Base-by-base conservation (phyloP, 2,888 invertebrate species). In the Trisateles emortualis region DNA sequence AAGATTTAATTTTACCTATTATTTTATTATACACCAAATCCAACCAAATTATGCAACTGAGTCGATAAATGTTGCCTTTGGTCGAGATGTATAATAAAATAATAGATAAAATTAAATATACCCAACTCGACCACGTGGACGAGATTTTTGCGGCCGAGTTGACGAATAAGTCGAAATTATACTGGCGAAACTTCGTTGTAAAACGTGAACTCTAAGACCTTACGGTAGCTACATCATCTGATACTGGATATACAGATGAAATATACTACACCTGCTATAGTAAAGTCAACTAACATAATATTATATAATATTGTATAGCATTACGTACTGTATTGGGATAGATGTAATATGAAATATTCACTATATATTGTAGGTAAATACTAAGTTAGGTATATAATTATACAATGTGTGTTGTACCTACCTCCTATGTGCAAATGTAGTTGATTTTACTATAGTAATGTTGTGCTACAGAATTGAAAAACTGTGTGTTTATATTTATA, bases 381-480 rank as follows among this genome's bases (percentile, higher is more conserved):
- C n/a, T 50, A 53, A 29, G 29, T 19, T 26, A 22, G 36, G n/a
- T n/a, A n/a, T n/a, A n/a, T n/a, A n/a, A n/a, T n/a, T n/a, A n/a
- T 22, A 45, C 29, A 24, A 45, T n/a, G 14, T 35, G 19, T 32
- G 32, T 29, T 19, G 14, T 22, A 13, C 32, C 11, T 11, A 11
- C 13, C 13, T 13, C 3, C 11, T n/a, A n/a, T 33, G 48, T 44
- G 39, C 42, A 48, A n/a, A 51, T 52, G 41, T 52, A 49, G 49
- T 50, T 42, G 41, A 57, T 52, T 59, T 51, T 42, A 55, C 36
- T 59, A 47, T 41, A 52, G 42, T 53, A 36, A 41, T 40, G 26
- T 42, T 44, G n/a, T 52, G 38, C 32, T 52, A 43, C 22, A 36
- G 9, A 24, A 5, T 24, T 45, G 26, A n/a, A n/a, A 29, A 38